Evolutionary conservation across 2,888 invertebrate genomes (phyloP).

Genomic region (Chrysopilus asiliformis): DNA sequence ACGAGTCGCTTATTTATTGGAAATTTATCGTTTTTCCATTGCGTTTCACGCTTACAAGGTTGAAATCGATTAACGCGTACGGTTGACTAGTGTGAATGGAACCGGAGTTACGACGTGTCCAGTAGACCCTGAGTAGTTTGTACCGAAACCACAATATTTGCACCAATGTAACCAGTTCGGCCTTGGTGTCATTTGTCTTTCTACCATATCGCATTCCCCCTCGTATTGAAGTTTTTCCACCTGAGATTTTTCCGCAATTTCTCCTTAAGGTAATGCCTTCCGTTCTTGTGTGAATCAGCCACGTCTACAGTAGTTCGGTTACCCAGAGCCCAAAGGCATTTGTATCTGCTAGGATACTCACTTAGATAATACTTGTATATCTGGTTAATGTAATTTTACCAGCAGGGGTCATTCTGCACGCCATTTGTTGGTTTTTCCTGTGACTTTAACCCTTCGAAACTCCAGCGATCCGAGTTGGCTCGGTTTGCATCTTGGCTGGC

Average conservation of each 20-base stretch:
- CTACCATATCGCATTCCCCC: too few species aligned
- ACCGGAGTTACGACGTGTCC: background rate
- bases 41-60: conserved; percentile 2
- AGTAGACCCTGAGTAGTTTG: background rate
- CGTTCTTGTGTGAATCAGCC: too few species aligned
- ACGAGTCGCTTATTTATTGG: conserved; percentile 9
- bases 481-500: background rate
- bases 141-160: too few species aligned
- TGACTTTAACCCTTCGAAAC: background rate
- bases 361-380: too few species aligned
- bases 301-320: too few species aligned
- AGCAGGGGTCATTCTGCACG: conserved; percentile 5
- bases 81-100: background rate
- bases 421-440: conserved; percentile 1
- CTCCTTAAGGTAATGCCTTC: too few species aligned
- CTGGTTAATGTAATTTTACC: conserved; percentile 8
- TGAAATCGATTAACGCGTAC: background rate
- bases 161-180: too few species aligned
- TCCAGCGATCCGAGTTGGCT: background rate
- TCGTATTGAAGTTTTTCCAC: too few species aligned
- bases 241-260: too few species aligned
- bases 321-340: too few species aligned
- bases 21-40: conserved; percentile 6
- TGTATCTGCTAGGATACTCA: too few species aligned
- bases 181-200: background rate